These are phyloP conservation scores for Pachyramphus minor DNA, from an alignment of 2,113 vertebrate species.

Conservation along the genomic window DNA sequence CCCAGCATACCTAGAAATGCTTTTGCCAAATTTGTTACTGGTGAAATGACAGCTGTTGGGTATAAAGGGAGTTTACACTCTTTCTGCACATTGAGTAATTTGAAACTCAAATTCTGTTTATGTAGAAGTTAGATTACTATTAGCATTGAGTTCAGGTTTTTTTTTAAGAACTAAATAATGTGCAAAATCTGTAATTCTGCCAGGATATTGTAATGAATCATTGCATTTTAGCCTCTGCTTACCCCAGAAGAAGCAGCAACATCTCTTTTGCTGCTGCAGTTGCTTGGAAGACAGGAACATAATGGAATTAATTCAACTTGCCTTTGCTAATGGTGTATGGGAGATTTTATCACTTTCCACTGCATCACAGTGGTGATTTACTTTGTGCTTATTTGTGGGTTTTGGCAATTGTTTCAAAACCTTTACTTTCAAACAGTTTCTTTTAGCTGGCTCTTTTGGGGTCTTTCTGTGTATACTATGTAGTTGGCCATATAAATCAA, in stretches of 20 bases:
- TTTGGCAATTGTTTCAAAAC: background rate
- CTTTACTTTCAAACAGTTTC: background rate
- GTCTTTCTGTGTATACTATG: background rate
- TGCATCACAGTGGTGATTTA: background rate
- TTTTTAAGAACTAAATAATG: background rate
- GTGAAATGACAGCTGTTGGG: background rate
- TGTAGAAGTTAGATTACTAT: background rate
- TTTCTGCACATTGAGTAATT: background rate
- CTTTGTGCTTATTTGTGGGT: background rate
- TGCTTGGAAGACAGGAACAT: background rate
- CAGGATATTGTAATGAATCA: background rate
- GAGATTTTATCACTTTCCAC: background rate
- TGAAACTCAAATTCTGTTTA: background rate
- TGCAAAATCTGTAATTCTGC: background rate
- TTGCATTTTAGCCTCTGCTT: background rate
- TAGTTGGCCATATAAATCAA: conserved; percentile 17
- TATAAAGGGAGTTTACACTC: background rate
- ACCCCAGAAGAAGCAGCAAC: background rate
- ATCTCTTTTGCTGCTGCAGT: background rate
- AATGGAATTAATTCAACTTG: background rate
- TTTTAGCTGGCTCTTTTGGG: background rate
- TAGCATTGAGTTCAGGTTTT: background rate
- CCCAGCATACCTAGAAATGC: background rate
- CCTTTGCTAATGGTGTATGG: background rate
- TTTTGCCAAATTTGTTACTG: background rate